Evolutionary conservation across 2,113 vertebrate genomes (phyloP).

Genomic region (Morone saxatilis): DNA sequence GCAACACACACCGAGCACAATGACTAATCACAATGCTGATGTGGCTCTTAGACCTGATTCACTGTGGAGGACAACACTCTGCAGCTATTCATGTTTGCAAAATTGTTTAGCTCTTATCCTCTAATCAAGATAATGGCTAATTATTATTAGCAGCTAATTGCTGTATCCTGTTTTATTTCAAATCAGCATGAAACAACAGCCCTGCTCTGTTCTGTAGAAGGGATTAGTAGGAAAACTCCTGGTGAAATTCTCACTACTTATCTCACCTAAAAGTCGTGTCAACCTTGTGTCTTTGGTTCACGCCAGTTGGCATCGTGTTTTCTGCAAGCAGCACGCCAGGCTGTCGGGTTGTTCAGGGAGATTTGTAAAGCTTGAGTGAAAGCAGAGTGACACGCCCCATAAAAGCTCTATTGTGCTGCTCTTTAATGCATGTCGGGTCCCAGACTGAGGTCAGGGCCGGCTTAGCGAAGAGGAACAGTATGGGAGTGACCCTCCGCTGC

Average conservation of each 20-base stretch:
- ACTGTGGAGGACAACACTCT: background rate
- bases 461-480: constrained; percentile 47
- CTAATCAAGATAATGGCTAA: constrained; percentile 3
- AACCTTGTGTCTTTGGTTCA: constrained; percentile 13
- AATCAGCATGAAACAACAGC: constrained; percentile 11
- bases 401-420: constrained; percentile 67
- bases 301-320: constrained; percentile 55
- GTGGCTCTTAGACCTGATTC: constrained; percentile 7
- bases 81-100: background rate
- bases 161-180: background rate
- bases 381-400: constrained; percentile 55
- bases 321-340: constrained; percentile 30
- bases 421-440: constrained; percentile 49
- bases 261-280: constrained; percentile 19
- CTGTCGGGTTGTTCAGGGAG: constrained; percentile 36
- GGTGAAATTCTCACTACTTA: background rate
- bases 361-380: constrained; percentile 51
- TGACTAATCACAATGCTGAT: constrained; percentile 19
- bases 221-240: constrained; percentile 20
- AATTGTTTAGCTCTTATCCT: background rate
- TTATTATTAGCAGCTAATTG: constrained; percentile 42
- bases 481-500: constrained; percentile 45
- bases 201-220: constrained; percentile 1
- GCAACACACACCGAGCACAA: constrained; percentile 2
- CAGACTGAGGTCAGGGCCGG: constrained; percentile 47